phyloP scores from a whole-genome alignment of 2,113 vertebrate species.

The Naja naja region DNA sequence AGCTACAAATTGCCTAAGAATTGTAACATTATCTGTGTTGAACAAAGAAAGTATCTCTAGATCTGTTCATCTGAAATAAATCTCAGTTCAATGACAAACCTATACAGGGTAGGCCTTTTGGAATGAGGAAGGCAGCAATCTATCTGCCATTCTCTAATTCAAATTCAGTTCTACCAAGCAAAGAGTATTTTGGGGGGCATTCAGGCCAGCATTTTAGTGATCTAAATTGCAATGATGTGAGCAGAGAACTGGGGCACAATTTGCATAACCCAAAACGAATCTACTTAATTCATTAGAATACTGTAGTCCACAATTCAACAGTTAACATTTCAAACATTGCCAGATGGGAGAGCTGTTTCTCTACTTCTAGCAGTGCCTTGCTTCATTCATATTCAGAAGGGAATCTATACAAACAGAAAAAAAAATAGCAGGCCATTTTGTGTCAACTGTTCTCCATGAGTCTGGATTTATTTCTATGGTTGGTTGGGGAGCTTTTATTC shows the following conservation, averaged over 20 bases:
- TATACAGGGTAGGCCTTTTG: neutral
- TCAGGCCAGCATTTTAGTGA: neutral
- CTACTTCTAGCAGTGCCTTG: neutral
- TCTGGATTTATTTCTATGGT: neutral
- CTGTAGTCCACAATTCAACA: neutral
- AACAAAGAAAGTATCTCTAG: neutral
- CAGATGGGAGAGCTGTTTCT: neutral
- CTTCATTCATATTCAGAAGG: neutral
- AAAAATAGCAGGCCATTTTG: neutral
- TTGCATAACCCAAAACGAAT: neutral
- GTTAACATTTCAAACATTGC: neutral
- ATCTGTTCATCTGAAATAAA: neutral
- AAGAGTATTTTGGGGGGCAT: neutral
- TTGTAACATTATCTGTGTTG: too few relatives aligned
- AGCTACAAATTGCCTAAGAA: neutral
- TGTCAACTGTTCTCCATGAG: neutral
- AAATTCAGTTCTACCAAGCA: neutral
- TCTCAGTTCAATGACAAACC: neutral
- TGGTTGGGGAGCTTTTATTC: neutral
- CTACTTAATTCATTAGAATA: neutral
- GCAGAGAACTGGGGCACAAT: neutral
- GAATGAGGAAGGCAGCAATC: neutral
- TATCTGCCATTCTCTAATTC: neutral
- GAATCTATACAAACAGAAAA: neutral
- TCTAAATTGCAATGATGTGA: neutral